Evolutionary conservation across 2,113 vertebrate genomes (phyloP), one percentile per base, ranked within the genome.

Genomic region (Seriola rivoliana): DNA sequence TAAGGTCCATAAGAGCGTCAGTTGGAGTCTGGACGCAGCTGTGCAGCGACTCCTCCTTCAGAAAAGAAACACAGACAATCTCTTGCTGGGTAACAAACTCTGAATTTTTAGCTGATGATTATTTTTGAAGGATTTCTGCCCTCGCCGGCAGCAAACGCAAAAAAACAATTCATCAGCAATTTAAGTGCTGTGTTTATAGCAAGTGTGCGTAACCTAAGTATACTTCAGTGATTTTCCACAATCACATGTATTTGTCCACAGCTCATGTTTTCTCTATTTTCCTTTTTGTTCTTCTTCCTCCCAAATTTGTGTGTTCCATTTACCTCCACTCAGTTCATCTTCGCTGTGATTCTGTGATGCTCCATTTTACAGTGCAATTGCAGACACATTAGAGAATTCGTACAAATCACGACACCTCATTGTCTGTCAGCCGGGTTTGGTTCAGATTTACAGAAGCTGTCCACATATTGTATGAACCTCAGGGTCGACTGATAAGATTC

Each of bases 1-100:
- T 88, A 96, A 94, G 98, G 97, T 99, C 82, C 95, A 96, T 80
- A 96, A 94, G 92, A 94, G 82, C 1, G 83, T 99, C 75, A 94
- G 88, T 71, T 90, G 98, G 93, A 95, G 96, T 84, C 84, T 99
- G 86, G 95, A 94, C 62, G 76, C 93, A 77, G 77, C 96, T 36
- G 59, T 99, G 92, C 95, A 95, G 72, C 85, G 85, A 66, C 90
- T 98, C 29, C 92, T 95, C 48, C 91, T 97, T 85, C 95, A 94
- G 12, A 97, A 95, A 78, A 96, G 95, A 90, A 95, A 95, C 78
- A 91, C 94, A 46, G 82, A 95, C 23, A 89, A 82, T 69, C 86
- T 99, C 67, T 88, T 96, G 55, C 95, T 97, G 90, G 97, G 98
- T 99, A 95, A 91, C 80, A 78, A 50, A 71, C 16, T 17, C 12